phyloP scores from a whole-genome alignment of 2,797 vertebrate genomes.

The Mus caroli region DNA sequence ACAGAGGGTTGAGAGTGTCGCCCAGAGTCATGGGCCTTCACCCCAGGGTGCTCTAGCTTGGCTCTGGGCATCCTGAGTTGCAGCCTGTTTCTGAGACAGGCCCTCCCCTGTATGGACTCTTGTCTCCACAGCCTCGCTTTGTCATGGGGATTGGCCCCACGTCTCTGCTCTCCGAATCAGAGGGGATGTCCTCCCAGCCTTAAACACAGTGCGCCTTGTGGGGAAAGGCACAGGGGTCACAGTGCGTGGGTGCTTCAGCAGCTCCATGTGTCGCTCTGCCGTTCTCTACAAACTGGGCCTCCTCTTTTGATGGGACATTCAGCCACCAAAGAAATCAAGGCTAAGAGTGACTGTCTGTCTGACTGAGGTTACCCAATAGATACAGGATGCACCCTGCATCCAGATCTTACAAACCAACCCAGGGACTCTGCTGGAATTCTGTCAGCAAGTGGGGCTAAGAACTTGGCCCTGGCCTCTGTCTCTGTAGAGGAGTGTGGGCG shows the following conservation, averaged over 20 bases:
- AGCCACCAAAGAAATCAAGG: background rate
- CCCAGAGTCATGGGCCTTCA: background rate
- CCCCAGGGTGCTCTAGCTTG: background rate
- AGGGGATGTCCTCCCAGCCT: too few relatives aligned
- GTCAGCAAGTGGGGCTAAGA: background rate
- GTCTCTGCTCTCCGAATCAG: background rate
- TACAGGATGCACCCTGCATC: background rate
- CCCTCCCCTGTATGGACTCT: background rate
- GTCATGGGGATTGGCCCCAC: background rate
- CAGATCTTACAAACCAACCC: background rate
- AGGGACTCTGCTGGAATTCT: background rate
- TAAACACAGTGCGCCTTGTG: background rate
- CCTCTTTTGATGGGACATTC: background rate
- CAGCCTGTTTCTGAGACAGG: background rate
- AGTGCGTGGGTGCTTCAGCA: rapidly evolving
- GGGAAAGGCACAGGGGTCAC: background rate
- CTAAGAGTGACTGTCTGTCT: background rate
- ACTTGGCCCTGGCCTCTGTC: background rate
- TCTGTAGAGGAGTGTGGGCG: background rate
- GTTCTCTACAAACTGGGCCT: background rate
- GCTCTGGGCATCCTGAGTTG: background rate
- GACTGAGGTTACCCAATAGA: background rate
- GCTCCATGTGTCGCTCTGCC: background rate
- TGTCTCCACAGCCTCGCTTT: background rate
- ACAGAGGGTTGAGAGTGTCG: background rate